Base-by-base conservation (phyloP, 2,113 vertebrate species). In the Periophthalmodon schlosseri region DNA sequence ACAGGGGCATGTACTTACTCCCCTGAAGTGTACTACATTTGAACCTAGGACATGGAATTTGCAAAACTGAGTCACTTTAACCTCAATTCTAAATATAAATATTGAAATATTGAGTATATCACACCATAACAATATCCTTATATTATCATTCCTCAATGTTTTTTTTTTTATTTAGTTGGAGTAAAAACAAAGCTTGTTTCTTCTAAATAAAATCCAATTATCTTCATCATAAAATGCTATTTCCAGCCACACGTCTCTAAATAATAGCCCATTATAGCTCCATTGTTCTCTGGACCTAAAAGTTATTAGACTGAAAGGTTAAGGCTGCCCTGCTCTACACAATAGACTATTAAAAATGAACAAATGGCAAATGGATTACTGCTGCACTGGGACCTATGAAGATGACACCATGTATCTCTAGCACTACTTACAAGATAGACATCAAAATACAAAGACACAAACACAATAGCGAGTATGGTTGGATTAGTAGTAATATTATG, bases 341-440 rank as follows among this genome's bases (percentile, higher is more conserved):
- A 79, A 79, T 79, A n/a, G 66, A n/a, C 56, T 68, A 58, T 39
- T 50, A 46, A 77, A 80, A 81, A 18, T 14, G 50, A 65, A 2
- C 6, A 76, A 81, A 76, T 56, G 66, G 65, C 50, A 60, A 72
- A 73, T 73, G 73, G 77, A 86, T 84, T 81, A 81, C 39, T 50
- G 13, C 24, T 9, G 34, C 20, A 23, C 13, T 2, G 28, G n/a
- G 68, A 60, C 75, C 54, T 60, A 8, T 54, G 73, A 11, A 46
- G 82, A 86, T 86, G 66, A 77, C 56, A 70, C 58, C 68, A 76
- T 78, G 78, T 72, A 49, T 73, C 61, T 81, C 54, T 66, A 69
- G 73, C 69, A 39, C 44, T 34, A 3, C 46, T 54, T 71, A 15
- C 69, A 70, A 74, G 56, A 75, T 15, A 80, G 64, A 68, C 46